Evolutionary conservation across 2,888 invertebrate species (phyloP).

Genomic region (Scaptomyza parva): DNA sequence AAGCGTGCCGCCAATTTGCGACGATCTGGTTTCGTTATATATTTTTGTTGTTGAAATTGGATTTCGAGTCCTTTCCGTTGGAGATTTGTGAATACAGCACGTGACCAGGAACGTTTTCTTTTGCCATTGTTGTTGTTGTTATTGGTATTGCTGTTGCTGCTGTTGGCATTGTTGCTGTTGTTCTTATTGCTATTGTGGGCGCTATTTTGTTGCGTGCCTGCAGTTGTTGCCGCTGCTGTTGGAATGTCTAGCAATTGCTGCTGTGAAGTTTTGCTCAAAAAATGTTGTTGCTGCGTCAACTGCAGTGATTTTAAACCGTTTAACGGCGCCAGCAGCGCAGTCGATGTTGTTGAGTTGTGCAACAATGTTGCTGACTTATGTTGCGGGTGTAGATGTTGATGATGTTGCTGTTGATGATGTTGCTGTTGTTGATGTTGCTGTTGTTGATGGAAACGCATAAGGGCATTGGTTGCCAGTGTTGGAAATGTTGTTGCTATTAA

Average conservation of each 20-base stretch:
- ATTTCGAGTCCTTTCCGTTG: slow-evolving; percentile 97
- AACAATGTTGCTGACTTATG: slow-evolving; percentile 58
- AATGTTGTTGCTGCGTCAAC: slow-evolving; percentile 70
- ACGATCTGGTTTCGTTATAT: slow-evolving; percentile 97
- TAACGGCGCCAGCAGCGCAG: slow-evolving; percentile 76
- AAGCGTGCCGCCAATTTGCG: slow-evolving; percentile 95
- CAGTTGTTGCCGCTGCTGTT: slow-evolving; percentile 39
- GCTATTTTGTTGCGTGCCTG: slow-evolving; percentile 42
- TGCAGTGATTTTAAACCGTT: slow-evolving; percentile 80
- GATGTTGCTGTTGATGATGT: slow-evolving; percentile 54
- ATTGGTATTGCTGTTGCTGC: slow-evolving; percentile 24
- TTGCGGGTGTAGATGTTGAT: slow-evolving; percentile 49
- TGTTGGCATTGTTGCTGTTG: slow-evolving; percentile 33
- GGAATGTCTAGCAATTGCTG: slow-evolving; percentile 73
- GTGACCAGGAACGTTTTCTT: slow-evolving; percentile 96
- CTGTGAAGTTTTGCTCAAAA: slow-evolving; percentile 62
- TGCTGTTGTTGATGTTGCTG: slow-evolving; percentile 54
- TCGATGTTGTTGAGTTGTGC: slow-evolving; percentile 52
- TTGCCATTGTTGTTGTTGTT: slow-evolving; percentile 84
- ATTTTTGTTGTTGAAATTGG: slow-evolving; percentile 96
- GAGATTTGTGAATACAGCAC: slow-evolving; percentile 97
- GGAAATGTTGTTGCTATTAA: slow-evolving; percentile 61
- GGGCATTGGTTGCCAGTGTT: slow-evolving; percentile 68
- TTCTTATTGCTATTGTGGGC: slow-evolving; percentile 27
- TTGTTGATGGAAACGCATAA: slow-evolving; percentile 79